These are phyloP conservation scores for Schizotus pectinicornis DNA, from an alignment of 2,888 invertebrate species.

Conservation along the genomic window DNA sequence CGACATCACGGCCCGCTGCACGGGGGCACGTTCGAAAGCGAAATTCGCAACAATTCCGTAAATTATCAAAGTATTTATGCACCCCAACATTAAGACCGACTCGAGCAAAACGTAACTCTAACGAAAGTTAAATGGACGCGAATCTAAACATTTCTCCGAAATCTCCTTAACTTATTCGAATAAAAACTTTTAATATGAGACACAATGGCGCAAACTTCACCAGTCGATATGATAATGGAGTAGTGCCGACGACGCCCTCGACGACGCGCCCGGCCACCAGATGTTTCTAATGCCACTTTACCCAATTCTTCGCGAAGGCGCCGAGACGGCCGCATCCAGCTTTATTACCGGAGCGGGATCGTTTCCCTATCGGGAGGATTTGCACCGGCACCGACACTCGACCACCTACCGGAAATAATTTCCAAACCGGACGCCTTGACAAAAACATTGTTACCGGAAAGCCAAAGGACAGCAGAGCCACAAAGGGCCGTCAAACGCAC, in stretches of 20 bases:
- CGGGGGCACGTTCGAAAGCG: too few species aligned
- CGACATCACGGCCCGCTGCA: too few species aligned
- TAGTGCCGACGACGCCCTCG: slow-evolving; percentile 28
- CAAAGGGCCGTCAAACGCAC: too few species aligned
- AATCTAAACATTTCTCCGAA: slow-evolving; percentile 36
- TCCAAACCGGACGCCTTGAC: neutral
- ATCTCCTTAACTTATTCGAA: slow-evolving; percentile 45
- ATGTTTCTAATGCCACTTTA: slow-evolving; percentile 27
- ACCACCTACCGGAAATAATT: too few species aligned
- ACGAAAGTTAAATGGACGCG: slow-evolving; percentile 28
- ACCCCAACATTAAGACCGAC: slow-evolving; percentile 24
- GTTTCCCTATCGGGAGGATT: neutral
- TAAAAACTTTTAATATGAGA: slow-evolving; percentile 43
- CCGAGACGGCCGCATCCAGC: neutral
- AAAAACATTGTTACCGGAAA: neutral
- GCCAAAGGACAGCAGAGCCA: too few species aligned
- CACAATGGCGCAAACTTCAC: slow-evolving; percentile 43
- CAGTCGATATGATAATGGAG: slow-evolving; percentile 38
- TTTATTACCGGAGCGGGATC: neutral
- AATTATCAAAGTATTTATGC: slow-evolving; percentile 26
- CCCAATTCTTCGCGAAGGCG: slow-evolving; percentile 18
- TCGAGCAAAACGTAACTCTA: slow-evolving; percentile 24
- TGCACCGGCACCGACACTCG: too few species aligned
- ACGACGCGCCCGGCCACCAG: slow-evolving; percentile 11
- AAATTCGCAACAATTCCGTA: slow-evolving; percentile 13